Percentiles rank a stretch among this genome's conserved stretches.
Conservation (phyloP, 2,113 vertebrate species). For the Apeltes quadracus region DNA sequence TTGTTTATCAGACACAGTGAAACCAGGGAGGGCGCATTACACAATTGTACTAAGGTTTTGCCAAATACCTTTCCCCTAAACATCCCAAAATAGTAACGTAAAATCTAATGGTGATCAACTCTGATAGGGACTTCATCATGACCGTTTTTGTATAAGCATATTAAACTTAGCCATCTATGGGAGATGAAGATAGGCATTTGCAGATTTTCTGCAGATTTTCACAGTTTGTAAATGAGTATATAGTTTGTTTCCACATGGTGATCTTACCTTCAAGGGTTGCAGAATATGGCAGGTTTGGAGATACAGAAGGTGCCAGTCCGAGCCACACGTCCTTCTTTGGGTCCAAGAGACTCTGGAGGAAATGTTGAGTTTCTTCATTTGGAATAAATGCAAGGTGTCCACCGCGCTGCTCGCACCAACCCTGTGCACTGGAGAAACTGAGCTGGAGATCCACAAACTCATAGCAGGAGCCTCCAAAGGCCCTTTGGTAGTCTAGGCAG, state of each 20-base stretch:
- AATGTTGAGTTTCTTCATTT: conserved; percentile 84
- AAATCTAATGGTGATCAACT: neutral
- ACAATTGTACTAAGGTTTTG: neutral
- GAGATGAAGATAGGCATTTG: neutral
- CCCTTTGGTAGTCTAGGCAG: conserved; percentile 81
- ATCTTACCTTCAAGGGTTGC: conserved; percentile 67
- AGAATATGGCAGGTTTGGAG: conserved; percentile 52
- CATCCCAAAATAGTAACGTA: neutral
- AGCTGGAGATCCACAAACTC: conserved; percentile 81
- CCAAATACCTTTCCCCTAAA: neutral
- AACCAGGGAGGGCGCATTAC: neutral
- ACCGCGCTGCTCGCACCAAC: conserved; percentile 88
- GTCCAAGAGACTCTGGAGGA: conserved; percentile 83
- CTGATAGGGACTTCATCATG: neutral
- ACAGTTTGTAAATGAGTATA: neutral
- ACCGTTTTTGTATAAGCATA: neutral
- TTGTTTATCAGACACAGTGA: neutral
- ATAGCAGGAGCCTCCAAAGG: conserved; percentile 85
- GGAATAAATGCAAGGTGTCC: conserved; percentile 88
- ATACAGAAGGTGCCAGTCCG: conserved; percentile 73
- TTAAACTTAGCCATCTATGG: neutral
- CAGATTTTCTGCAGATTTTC: neutral
- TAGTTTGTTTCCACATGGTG: neutral
- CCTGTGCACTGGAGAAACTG: conserved; percentile 82
- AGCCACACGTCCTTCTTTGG: conserved; percentile 86